Evolutionary conservation across 2,888 invertebrate species (phyloP).

Genomic region (Rhagium mordax): DNA sequence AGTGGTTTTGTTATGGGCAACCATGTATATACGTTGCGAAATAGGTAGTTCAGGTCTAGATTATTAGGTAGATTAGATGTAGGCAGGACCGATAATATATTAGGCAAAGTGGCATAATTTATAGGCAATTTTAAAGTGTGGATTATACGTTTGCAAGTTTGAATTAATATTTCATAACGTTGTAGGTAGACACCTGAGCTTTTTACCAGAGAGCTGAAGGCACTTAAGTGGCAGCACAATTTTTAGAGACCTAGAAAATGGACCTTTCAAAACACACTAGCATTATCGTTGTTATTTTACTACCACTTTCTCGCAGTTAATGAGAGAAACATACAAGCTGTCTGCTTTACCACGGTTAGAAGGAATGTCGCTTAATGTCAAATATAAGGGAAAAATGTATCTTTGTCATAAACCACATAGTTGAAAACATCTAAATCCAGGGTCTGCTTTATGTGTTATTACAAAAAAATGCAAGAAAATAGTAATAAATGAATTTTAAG

Average conservation of each 20-base stretch:
- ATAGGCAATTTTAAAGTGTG: conserved; percentile 50
- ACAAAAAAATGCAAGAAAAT: background rate
- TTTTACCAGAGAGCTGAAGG: conserved; percentile 45
- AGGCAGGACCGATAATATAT: conserved; percentile 37
- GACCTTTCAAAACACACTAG: conserved; percentile 34
- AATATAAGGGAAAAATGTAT: too few species aligned
- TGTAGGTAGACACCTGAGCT: conserved; percentile 54
- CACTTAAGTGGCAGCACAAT: conserved; percentile 45
- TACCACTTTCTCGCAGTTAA: background rate
- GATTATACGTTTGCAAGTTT: conserved; percentile 49
- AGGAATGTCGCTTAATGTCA: too few species aligned
- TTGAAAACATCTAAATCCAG: too few species aligned
- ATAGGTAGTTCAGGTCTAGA: background rate
- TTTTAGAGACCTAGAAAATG: conserved; percentile 35
- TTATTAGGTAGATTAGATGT: conserved; percentile 10
- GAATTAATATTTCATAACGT: conserved; percentile 55
- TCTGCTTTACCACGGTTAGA: too few species aligned
- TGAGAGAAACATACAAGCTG: background rate
- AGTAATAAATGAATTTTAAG: too few species aligned
- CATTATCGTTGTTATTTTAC: conserved; percentile 21
- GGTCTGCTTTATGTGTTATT: too few species aligned
- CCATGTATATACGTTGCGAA: background rate
- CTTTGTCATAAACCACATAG: too few species aligned
- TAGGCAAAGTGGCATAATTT: conserved; percentile 48
- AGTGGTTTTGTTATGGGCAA: too few species aligned